Evolutionary conservation across 53 echinoderm and acorn worm species (phyloP).

Genomic region (Hippasteria phrygiana): DNA sequence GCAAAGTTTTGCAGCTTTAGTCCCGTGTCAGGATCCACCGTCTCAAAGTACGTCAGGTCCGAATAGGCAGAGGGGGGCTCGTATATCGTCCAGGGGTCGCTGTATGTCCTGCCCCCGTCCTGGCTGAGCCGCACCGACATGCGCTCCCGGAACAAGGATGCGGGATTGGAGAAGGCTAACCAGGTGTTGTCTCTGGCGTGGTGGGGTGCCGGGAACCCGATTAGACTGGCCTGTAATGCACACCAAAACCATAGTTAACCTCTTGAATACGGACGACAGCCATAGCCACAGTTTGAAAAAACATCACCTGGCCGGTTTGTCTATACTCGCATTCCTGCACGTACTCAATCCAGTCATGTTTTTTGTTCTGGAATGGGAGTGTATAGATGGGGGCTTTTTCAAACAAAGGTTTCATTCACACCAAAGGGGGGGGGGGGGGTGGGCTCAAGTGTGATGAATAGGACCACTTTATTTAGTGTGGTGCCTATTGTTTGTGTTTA

Average conservation of each 20-base stretch:
- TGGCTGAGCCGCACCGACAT: slow-evolving; percentile 83
- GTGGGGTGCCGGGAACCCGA: slow-evolving; percentile 84
- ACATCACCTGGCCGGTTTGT: not conserved
- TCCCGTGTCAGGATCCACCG: slow-evolving; percentile 58
- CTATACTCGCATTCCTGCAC: too few species aligned
- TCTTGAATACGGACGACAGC: too few species aligned
- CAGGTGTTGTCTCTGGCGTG: slow-evolving; percentile 57
- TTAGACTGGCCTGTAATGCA: slow-evolving; percentile 76
- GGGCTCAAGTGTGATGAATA: too few species aligned
- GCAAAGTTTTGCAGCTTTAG: slow-evolving; percentile 87
- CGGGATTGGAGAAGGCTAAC: slow-evolving; percentile 93
- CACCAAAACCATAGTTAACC: not conserved
- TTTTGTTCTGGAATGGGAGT: too few species aligned
- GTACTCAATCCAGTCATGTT: too few species aligned
- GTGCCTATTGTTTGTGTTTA: too few species aligned
- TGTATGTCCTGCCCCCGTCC: slow-evolving; percentile 85
- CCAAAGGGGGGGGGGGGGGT: too few species aligned
- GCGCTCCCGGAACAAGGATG: slow-evolving; percentile 74
- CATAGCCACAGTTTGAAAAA: too few species aligned
- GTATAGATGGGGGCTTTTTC: too few species aligned
- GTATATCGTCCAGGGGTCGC: slow-evolving; percentile 75
- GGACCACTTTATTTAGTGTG: too few species aligned
- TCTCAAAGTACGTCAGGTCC: slow-evolving; percentile 87
- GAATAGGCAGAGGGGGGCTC: slow-evolving; percentile 76
- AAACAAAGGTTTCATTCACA: too few species aligned